Evolutionary conservation across 1,140 invertebrate genomes (phyloP), one percentile per base, ranked within the genome.

Genomic region (Zaprionus lachaisei): DNA sequence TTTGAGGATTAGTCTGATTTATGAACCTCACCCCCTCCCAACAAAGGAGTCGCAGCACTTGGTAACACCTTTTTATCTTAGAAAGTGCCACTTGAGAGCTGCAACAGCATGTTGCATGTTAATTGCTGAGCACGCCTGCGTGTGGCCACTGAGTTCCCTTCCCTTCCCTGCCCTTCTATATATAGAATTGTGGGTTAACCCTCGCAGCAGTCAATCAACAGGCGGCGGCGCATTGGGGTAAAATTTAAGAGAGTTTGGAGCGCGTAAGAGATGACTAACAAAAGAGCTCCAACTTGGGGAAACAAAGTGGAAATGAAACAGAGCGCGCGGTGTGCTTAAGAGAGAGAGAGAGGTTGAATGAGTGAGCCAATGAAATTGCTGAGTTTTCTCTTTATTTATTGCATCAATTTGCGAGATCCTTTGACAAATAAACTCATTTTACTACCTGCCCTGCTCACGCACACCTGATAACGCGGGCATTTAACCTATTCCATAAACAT

Each of bases 71-170:
- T 64, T 66, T 66, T 80, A 73, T 74, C 71, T 57, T 34, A 38
- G 41, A 70, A 71, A 75, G 60, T 75, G 79, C 83, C 83, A 86
- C 83, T 86, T 82, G 83, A 85, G 82, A 85, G 79, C 7, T 44
- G 22, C 51, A 47, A 62, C 37, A 70, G 47, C 78, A 75, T 76
- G 70, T 73, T 80, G 37, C 41, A 57, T 80, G 47, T 74, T 70
- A 82, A 82, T 82, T 82, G 80, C 31, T 49, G 2, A 60, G 61
- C 58, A 60, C 66, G 70, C 55, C 55, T 70, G 73, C 61, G 73
- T 61, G 69, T 71, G 68, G 62, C 60, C 49, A 41, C 31, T 47
- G 54, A 17, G 15, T 20, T 54, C 24, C 41, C 2, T 57, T 37
- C 22, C 7, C 9, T 22, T 0, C 20, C 20, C 9, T 49, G 0